These are phyloP conservation scores for Sceloporus undulatus DNA, from an alignment of 2,113 vertebrate genomes.

Conservation along the genomic window DNA sequence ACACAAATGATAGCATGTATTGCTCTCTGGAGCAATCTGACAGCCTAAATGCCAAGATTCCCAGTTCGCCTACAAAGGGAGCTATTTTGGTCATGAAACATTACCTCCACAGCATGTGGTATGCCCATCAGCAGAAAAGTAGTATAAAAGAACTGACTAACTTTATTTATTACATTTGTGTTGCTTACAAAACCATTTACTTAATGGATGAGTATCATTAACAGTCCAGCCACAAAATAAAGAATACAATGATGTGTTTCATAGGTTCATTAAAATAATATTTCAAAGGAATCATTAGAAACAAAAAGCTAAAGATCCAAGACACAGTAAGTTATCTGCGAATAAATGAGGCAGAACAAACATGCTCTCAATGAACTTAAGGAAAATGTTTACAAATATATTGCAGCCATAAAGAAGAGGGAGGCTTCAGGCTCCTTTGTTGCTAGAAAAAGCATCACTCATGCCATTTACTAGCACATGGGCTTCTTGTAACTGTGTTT, in stretches of 20 bases:
- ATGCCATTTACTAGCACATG: constrained; percentile 68
- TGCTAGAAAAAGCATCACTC: constrained; percentile 55
- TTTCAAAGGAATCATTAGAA: constrained; percentile 89
- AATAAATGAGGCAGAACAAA: constrained; percentile 90
- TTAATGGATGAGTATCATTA: constrained; percentile 96
- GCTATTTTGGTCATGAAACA: constrained; percentile 87
- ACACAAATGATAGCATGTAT: constrained; percentile 54
- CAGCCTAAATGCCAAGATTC: constrained; percentile 72
- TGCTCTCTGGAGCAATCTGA: constrained; percentile 63
- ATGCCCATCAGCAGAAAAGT: constrained; percentile 84
- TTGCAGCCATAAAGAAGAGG: constrained; percentile 75
- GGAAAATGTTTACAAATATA: constrained; percentile 84
- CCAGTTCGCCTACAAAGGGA: constrained; percentile 73
- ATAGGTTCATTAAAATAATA: constrained; percentile 92
- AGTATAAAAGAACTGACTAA: constrained; percentile 81
- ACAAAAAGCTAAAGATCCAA: constrained; percentile 84
- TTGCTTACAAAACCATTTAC: constrained; percentile 92
- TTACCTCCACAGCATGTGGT: constrained; percentile 81
- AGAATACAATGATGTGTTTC: constrained; percentile 89
- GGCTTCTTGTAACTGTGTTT: constrained; percentile 16
- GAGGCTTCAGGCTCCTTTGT: constrained; percentile 65
- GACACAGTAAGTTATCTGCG: constrained; percentile 86
- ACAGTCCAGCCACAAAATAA: constrained; percentile 87
- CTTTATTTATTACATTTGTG: constrained; percentile 90
- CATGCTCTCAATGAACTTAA: constrained; percentile 84